Evolutionary conservation across 2,797 vertebrate genomes (phyloP).

Genomic region (Okamejei kenojei): DNA sequence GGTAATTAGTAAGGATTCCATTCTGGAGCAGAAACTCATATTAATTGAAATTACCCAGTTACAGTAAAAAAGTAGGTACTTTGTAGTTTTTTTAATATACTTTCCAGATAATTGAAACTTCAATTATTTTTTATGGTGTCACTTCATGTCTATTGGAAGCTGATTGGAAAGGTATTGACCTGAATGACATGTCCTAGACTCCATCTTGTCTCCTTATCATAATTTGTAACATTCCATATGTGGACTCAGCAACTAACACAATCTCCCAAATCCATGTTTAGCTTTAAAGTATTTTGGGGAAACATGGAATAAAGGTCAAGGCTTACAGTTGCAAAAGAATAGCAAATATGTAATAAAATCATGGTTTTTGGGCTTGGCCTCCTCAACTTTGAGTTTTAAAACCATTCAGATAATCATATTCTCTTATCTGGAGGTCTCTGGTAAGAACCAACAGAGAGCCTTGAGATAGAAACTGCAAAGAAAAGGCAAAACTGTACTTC

Average conservation of each 20-base stretch:
- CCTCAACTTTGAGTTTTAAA: neutral
- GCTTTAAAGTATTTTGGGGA: neutral
- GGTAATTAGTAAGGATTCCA: neutral
- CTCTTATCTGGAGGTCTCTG: neutral
- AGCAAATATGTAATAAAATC: neutral
- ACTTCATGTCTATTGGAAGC: neutral
- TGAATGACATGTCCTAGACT: neutral
- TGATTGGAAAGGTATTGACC: neutral
- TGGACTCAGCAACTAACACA: neutral
- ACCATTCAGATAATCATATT: neutral
- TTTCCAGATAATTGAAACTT: conserved; percentile 2
- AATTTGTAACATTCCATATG: neutral
- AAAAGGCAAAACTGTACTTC: neutral
- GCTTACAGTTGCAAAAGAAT: neutral
- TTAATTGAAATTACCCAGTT: neutral
- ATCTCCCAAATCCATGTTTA: neutral
- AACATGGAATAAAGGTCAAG: neutral
- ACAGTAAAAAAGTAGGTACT: neutral
- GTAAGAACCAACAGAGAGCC: neutral
- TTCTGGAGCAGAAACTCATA: neutral
- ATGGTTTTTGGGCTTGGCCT: neutral
- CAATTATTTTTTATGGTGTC: neutral
- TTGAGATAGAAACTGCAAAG: neutral
- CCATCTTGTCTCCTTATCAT: neutral
- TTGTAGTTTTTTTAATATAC: neutral